Base-by-base conservation (phyloP, 1,140 invertebrate genomes). In the Cyclina sinensis region DNA sequence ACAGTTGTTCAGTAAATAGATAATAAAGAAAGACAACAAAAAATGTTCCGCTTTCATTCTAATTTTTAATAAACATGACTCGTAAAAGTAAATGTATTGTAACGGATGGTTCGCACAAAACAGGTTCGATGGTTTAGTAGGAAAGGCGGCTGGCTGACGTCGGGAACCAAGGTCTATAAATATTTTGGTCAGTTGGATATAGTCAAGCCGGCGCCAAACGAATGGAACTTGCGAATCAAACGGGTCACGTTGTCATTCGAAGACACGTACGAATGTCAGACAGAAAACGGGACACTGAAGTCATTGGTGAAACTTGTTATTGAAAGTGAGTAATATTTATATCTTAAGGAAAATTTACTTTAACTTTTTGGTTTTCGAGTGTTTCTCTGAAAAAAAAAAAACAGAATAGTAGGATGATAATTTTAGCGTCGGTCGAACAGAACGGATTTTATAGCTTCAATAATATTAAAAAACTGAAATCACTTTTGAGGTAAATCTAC, bases 91-190 rank as follows among this genome's bases (percentile, higher is more conserved):
- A 43, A 43, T 43, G 4, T 43, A 43, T 14, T n/a, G n/a, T 14
- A 7, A 43, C 14, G 43, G 14, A 43, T 43, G 43, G 14, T 43
- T 43, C 43, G 43, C 14, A 21, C 68, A 73, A 35, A 35, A 21
- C 68, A 73, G 68, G 68, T 73, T 1, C 68, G 68, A 39, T 73
- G 68, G 68, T 73, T 39, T 37, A 73, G 35, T 73, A n/a, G 11
- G 18, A 39, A 39, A 21, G 68, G 39, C 21, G 30, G 30, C 1
- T 73, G 68, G 68, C 68, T 73, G 7, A 73, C 68, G 9, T 39
- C 39, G 4, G 68, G 68, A 9, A 73, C 68, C 11, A 73, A n/a
- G 16, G 68, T 73, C 14, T 73, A 73, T 18, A 73, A 73, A 18
- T 35, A 73, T 24, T 16, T 16, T 14, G n/a, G 32, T n/a, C 35